Percentiles rank a stretch among this genome's conserved stretches.
Evolutionary conservation across 1,140 invertebrate species (phyloP).

Genomic region (Cryptotermes secundus): DNA sequence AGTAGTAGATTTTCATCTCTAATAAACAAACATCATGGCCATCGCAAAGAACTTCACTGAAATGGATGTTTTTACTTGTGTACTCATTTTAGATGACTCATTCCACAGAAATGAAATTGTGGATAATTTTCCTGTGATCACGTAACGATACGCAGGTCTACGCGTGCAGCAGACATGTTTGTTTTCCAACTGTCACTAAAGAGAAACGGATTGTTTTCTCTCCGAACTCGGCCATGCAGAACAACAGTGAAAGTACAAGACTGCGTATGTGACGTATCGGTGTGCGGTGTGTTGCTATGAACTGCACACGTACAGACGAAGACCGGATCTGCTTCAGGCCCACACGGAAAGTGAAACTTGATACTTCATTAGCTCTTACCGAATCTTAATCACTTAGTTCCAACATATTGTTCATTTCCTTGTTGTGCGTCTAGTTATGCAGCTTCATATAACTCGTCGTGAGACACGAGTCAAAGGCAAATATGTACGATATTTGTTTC

Average conservation of each 20-base stretch:
- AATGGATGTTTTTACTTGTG: no score
- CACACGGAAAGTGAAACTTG: background rate
- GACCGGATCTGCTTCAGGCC: background rate
- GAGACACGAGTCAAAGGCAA: no score
- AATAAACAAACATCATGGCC: no score
- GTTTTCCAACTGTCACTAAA: background rate
- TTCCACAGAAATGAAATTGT: no score
- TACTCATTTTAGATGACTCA: no score
- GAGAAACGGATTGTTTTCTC: slow-evolving; percentile 1
- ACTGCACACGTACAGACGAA: background rate
- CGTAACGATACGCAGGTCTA: no score
- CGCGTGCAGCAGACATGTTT: background rate
- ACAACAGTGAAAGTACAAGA: background rate
- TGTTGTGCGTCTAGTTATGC: background rate
- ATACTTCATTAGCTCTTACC: background rate
- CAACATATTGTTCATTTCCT: background rate
- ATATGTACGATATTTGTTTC: no score
- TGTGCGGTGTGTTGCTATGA: background rate
- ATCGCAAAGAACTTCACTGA: no score
- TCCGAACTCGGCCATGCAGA: background rate
- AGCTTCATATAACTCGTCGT: no score
- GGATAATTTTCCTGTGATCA: no score
- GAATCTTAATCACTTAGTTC: background rate
- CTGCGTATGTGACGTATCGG: background rate
- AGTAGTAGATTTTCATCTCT: no score